Evolutionary conservation across 2,888 invertebrate species (phyloP).

Genomic region (Prenolepis imparis): DNA sequence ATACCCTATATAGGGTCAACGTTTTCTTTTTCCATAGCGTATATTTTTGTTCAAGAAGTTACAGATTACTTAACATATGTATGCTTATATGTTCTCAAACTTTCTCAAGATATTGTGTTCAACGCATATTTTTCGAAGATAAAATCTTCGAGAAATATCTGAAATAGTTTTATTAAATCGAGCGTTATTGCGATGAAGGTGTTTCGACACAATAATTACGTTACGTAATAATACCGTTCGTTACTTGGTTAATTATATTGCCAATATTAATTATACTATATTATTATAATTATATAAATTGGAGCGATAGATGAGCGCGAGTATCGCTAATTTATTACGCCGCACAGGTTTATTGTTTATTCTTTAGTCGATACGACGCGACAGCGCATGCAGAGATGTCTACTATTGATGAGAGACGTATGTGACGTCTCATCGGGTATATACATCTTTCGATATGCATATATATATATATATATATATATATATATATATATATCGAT

Average conservation of each 20-base stretch:
- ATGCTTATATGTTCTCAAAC: neutral
- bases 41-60: neutral
- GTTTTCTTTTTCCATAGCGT: neutral
- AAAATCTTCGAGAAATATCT: neutral
- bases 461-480: neutral
- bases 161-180: neutral
- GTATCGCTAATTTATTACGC: neutral
- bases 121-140: neutral
- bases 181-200: neutral
- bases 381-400: neutral
- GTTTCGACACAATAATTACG: neutral
- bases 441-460: slow-evolving; percentile 12
- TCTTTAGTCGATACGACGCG: neutral
- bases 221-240: neutral
- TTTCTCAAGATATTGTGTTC: neutral
- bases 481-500: neutral
- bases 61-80: neutral
- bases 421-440: neutral
- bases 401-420: neutral
- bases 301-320: neutral
- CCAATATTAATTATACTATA: no score
- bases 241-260: slow-evolving; percentile 1
- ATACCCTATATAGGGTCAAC: neutral
- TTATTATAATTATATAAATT: neutral
- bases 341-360: neutral